Evolutionary conservation across 1,140 invertebrate genomes (phyloP).

Genomic region (Dreissena polymorpha): DNA sequence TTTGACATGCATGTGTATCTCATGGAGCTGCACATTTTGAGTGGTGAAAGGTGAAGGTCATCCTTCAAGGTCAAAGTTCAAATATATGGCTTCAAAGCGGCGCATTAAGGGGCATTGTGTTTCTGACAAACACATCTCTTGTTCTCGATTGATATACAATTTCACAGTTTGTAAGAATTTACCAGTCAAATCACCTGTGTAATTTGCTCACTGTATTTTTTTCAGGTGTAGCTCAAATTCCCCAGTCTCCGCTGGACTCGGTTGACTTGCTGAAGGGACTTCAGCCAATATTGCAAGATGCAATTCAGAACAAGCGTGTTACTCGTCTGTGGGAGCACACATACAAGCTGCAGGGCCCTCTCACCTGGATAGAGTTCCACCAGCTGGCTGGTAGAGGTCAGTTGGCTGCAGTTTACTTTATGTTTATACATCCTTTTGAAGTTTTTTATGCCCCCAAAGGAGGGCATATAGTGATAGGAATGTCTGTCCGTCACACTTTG

Average conservation of each 20-base stretch:
- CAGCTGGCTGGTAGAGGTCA: slow-evolving; percentile 92
- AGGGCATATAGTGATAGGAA: no score
- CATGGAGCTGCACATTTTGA: no score
- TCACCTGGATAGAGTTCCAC: slow-evolving; percentile 99
- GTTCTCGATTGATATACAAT: no score
- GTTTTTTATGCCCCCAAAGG: neutral
- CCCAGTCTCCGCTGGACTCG: slow-evolving; percentile 94
- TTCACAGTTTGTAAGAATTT: no score
- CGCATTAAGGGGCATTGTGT: no score
- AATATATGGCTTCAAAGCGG: no score
- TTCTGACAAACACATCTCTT: no score
- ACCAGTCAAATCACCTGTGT: no score
- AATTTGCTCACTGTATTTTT: neutral
- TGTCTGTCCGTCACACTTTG: no score
- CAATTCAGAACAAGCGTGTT: slow-evolving; percentile 95
- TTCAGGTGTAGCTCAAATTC: slow-evolving; percentile 85
- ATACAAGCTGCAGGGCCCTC: slow-evolving; percentile 85
- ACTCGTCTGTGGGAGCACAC: slow-evolving; percentile 82
- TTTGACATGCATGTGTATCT: no score
- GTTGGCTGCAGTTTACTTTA: slow-evolving; percentile 3
- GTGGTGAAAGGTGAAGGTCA: no score
- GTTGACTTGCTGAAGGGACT: slow-evolving; percentile 94
- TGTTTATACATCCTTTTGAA: neutral
- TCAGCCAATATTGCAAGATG: slow-evolving; percentile 95
- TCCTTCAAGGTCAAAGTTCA: no score